Conservation (phyloP, 2,797 vertebrate genomes). For the Hippopotamyrus pictus region DNA sequence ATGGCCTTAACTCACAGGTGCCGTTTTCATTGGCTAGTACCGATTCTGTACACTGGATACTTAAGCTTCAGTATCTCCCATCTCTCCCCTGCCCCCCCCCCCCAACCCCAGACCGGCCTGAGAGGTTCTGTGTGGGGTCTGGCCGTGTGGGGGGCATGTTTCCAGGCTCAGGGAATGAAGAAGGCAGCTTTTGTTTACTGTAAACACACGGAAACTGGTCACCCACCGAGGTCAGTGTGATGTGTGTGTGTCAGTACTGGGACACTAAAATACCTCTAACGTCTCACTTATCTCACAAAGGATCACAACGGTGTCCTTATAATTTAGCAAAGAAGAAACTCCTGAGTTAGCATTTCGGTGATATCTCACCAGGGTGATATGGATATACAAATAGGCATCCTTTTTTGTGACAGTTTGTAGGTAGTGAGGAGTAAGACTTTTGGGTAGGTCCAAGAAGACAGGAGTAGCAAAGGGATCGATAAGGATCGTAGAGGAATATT, state of each 20-base stretch:
- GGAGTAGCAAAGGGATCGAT: neutral
- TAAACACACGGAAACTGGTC: constrained; percentile 50
- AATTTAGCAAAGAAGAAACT: neutral
- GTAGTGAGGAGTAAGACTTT: neutral
- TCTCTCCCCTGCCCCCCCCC: constrained; percentile 33
- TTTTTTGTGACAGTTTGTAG: neutral
- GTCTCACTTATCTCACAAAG: neutral
- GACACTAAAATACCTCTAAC: neutral
- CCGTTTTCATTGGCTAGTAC: constrained; percentile 48
- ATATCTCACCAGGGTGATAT: neutral
- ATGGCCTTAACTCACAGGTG: constrained; percentile 34
- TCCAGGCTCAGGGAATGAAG: constrained; percentile 25
- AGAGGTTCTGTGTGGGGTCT: constrained; percentile 41
- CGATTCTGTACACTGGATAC: constrained; percentile 61
- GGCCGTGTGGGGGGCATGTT: constrained; percentile 42
- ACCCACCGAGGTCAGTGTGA: constrained; percentile 43
- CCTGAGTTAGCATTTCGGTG: neutral
- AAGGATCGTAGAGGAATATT: neutral
- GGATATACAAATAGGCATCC: neutral
- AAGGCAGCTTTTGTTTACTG: constrained; percentile 43
- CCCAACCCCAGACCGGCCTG: constrained; percentile 40
- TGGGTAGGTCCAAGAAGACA: neutral
- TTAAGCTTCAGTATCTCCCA: constrained; percentile 46
- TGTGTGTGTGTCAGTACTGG: neutral
- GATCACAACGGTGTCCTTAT: neutral